Evolutionary conservation across 2,888 invertebrate genomes (phyloP), one percentile per base, ranked within the genome.

Genomic region (Acrobeloides nanus): DNA sequence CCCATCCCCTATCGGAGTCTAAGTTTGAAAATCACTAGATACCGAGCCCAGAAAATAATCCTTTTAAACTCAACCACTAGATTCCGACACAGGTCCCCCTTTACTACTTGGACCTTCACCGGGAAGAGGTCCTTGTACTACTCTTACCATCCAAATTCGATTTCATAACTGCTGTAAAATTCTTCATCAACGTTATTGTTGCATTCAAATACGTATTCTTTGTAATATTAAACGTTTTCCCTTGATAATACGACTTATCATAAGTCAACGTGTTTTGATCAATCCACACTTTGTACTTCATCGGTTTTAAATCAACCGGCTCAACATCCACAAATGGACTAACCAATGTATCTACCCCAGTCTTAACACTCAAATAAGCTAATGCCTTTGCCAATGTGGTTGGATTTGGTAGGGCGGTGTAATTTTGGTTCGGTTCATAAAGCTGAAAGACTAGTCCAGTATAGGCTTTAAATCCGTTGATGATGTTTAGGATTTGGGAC

Each of bases 241-340:
- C 25, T 17, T 38, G 44, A 26, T 48, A 48, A 33, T 48, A 48
- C 21, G 29, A 26, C 17, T 48, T 48, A n/a, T 32, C n/a, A 10
- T 29, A 48, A 1, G 50, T 33, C 15, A 48, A 20, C 17, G 48
- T 48, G 26, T 38, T 48, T 40, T 48, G 48, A n/a, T 48, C 48
- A n/a, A 48, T 33, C 18, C 26, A 48, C 21, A 48, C 21, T 10
- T 26, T 26, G 18, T 45, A 45, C 18, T 15, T n/a, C 7, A 26
- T 12, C 4, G 46, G 46, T 43, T 27, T 26, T 4, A 8, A 10
- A n/a, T n/a, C n/a, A 8, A 7, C 26, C 37, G 17, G 2, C n/a
- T 46, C 38, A 1, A 52, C 50, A 24, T 48, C 48, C 12, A 48
- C 48, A 24, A 48, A 52, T 12, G 48, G 48, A 20, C 49, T 27